Evolutionary conservation across 2,888 invertebrate genomes (phyloP), one percentile per base, ranked within the genome.

Genomic region (Pandemis cinnamomeana): DNA sequence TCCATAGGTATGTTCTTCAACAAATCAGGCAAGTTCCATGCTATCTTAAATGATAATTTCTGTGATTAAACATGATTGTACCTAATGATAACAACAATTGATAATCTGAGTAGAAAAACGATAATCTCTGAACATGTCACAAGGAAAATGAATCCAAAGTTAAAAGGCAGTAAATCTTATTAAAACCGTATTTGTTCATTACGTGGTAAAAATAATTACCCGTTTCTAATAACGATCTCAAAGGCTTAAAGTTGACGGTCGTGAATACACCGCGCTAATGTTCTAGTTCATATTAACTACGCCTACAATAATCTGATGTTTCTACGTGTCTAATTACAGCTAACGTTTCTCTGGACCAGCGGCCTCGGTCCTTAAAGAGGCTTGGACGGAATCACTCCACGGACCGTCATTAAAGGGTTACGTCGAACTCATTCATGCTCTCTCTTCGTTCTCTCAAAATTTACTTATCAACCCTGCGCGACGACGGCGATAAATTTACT

Each of bases 401-500:
- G 83, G 80, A 80, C 84, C 81, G 84, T 90, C 88, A 90, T 91
- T 86, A 89, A 87, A 86, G 83, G 84, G 84, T 87, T 87, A 88
- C 83, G 81, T 81, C 78, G 84, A 84, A 80, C 89, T 86, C 92
- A 92, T 93, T 93, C 91, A 92, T 90, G 88, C 88, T 86, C 87
- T 89, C 86, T 83, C 83, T 73, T 77, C 79, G 84, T 86, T 86
- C 87, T 90, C 89, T 89, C 85, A 86, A 82, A 83, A 86, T 78
- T 77, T 76, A 87, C 87, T 88, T 89, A 89, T 89, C 89, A 87
- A 83, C 82, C 85, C 86, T 87, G 87, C 87, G 84, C 82, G 83
- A 84, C 91, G 91, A 91, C 89, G 84, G 87, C 88, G 93, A 92
- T 91, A 91, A 91, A 93, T 93, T 93, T 93, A 89, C 85, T 87